Base-by-base conservation (phyloP, 37 sponge, comb jelly and placozoan genomes). In the Bolinopsis microptera region DNA sequence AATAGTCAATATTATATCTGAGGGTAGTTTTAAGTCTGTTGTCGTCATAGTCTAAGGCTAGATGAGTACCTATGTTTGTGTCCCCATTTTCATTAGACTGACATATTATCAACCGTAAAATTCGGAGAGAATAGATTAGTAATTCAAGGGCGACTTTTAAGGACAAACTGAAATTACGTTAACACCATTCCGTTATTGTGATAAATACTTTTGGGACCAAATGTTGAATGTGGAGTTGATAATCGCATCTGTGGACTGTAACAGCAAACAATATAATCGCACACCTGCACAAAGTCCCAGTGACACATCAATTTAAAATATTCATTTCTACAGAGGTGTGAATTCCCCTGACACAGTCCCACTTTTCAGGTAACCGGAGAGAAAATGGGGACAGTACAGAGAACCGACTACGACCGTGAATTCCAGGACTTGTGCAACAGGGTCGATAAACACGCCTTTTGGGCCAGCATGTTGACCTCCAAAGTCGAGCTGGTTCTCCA, bases 321-420 rank as follows among this genome's bases (percentile, higher is more conserved):
- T n/a, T n/a, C n/a, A n/a, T n/a, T n/a, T n/a, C n/a, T n/a, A n/a
- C n/a, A n/a, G n/a, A n/a, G n/a, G n/a, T n/a, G n/a, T n/a, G n/a
- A n/a, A n/a, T n/a, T n/a, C n/a, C n/a, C n/a, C n/a, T n/a, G n/a
- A n/a, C n/a, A n/a, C n/a, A n/a, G n/a, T n/a, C n/a, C n/a, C n/a
- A n/a, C n/a, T n/a, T 13, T n/a, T 28, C 75, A 72, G 75, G 75
- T 72, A 72, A 72, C 75, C 75, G 75, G 75, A 72, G 75, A 72
- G 26, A 72, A 72, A n/a, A 8, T 72, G 26, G 75, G 75, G 18
- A 72, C 75, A 30, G 75, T n/a, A 8, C 75, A 72, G 75, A 72
- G 75, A n/a, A 72, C 75, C 75, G 75, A 72, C 26, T 72, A 72
- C 18, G 75, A 72, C 75, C 75, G 75, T 72, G 75, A 72, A 72